Evolutionary conservation across 2,888 invertebrate species (phyloP), one percentile per base, ranked within the genome.

Genomic region (Tuberolachnus salignus): DNA sequence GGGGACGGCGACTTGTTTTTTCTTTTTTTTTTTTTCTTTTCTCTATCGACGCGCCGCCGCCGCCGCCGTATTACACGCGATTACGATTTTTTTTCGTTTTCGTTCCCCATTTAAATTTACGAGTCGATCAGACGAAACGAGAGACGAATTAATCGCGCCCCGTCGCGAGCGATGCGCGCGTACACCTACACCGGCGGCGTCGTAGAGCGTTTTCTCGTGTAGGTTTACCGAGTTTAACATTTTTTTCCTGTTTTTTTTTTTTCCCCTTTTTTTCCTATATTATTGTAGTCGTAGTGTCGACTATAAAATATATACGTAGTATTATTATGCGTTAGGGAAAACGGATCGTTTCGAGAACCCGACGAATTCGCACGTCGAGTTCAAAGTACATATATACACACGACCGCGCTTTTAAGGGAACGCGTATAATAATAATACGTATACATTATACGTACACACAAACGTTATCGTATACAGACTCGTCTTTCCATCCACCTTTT

Each of bases 61-160:
- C 1, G 1, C 34, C 61, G 49, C 1, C 2, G 63, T 23, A 23
- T 19, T 51, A 49, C 19, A 14, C 10, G 49, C 26, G 19, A 72
- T 72, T 49, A 44, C 53, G 63, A 44, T 73, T 73, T 73, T 73
- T 11, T 34, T 34, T 34, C n/a, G n/a, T n/a, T n/a, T n/a, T n/a
- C n/a, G n/a, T n/a, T n/a, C n/a, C n/a, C 34, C 34, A 6, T 6
- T 34, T 34, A 34, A 34, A 34, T 34, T 34, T 34, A 34, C 34
- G 34, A 6, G 6, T 34, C 34, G 34, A 34, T 34, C 6, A 34
- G 34, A 34, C 34, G 34, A 34, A 6, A 4, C 34, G 34, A 34
- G 34, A 34, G 34, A 34, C 3, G 34, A 34, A 34, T 34, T 34
- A 34, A 34, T 34, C 34, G 34, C 34, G 6, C 34, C 34, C 34